phyloP scores from a whole-genome alignment of 2,113 vertebrate genomes.

The Poeciliopsis turrubarensis region DNA sequence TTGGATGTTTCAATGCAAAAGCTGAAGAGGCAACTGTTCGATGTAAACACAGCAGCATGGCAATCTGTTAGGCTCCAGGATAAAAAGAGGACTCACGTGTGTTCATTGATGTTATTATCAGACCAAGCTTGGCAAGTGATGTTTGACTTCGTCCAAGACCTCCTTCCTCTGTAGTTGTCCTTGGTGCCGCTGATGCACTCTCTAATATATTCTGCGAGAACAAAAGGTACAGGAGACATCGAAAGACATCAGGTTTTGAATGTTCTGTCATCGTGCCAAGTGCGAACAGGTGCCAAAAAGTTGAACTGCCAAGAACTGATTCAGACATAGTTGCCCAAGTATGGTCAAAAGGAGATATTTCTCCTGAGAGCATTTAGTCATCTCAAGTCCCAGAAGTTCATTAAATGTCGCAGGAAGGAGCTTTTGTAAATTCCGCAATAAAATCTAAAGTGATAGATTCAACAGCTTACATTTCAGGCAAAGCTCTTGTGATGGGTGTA shows the following conservation, averaged over 20 bases:
- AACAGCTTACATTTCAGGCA: slow-evolving; percentile 28
- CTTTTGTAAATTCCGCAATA: slow-evolving; percentile 53
- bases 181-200: slow-evolving; percentile 92
- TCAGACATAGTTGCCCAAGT: slow-evolving; percentile 54
- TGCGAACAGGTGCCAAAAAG: slow-evolving; percentile 31
- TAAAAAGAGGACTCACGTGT: slow-evolving; percentile 85
- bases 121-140: slow-evolving; percentile 94
- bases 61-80: background rate
- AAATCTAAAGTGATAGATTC: slow-evolving; percentile 63
- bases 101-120: slow-evolving; percentile 94
- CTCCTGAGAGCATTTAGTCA: slow-evolving; percentile 24
- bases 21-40: too few species aligned
- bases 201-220: slow-evolving; percentile 88
- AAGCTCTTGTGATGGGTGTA: slow-evolving; percentile 49
- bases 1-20: too few species aligned
- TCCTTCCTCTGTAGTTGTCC: slow-evolving; percentile 90
- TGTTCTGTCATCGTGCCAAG: slow-evolving; percentile 1
- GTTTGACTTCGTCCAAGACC: slow-evolving; percentile 90
- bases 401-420: slow-evolving; percentile 68
- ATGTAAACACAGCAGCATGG: background rate
- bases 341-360: slow-evolving; percentile 50
- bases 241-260: slow-evolving; percentile 33
- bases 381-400: slow-evolving; percentile 61
- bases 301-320: slow-evolving; percentile 29
- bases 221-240: slow-evolving; percentile 33